Percentiles rank a stretch among this genome's conserved stretches.
phyloP scores from a whole-genome alignment of 2,113 vertebrate genomes.

The Morone saxatilis region DNA sequence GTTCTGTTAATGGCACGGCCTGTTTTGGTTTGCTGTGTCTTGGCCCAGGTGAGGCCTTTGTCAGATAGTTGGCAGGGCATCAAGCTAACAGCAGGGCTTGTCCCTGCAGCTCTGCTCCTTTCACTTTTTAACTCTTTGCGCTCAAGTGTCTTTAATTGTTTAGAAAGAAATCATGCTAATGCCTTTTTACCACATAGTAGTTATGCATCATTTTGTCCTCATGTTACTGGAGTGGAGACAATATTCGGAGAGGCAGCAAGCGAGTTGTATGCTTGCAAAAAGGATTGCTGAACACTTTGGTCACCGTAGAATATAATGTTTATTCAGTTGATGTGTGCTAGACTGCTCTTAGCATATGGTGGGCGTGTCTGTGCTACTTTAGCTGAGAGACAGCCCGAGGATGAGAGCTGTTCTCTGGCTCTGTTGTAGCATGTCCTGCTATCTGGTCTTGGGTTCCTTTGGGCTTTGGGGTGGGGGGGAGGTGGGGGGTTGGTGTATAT shows the following conservation, averaged over 20 bases:
- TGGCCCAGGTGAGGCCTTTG: constrained; percentile 78
- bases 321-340: constrained; percentile 48
- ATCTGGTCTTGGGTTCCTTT: constrained; percentile 59
- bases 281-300: neutral
- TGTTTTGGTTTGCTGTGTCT: constrained; percentile 44
- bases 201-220: neutral
- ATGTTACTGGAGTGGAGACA: neutral
- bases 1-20: constrained; percentile 41
- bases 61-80: constrained; percentile 71
- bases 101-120: constrained; percentile 64
- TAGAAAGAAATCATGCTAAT: neutral
- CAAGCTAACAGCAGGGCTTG: constrained; percentile 60
- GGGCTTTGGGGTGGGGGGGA: constrained; percentile 29
- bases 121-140: constrained; percentile 52
- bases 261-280: neutral
- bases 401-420: constrained; percentile 57
- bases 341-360: constrained; percentile 63
- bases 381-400: constrained; percentile 71
- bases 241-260: too few species aligned
- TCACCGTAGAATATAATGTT: constrained; percentile 17
- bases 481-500: neutral
- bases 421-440: constrained; percentile 71
- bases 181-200: neutral
- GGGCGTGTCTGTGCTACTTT: constrained; percentile 74
- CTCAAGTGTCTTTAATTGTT: constrained; percentile 7